Conservation (phyloP, 1,140 invertebrate species). For the Drosophila miranda region DNA sequence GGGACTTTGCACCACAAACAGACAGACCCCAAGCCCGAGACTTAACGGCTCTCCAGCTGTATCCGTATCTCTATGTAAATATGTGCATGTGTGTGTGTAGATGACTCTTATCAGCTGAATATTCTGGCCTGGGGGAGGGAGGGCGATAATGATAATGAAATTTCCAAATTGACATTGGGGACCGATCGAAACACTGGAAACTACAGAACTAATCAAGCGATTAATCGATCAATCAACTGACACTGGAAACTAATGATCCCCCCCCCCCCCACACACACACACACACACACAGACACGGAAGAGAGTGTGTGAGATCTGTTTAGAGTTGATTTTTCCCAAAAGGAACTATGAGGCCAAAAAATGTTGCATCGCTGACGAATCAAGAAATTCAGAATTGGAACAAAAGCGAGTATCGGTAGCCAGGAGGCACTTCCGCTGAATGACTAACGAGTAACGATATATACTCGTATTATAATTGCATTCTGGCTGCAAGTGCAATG, state of each 20-base stretch:
- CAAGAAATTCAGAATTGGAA: too few species aligned
- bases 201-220: constrained; percentile 64
- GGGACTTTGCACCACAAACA: constrained; percentile 2
- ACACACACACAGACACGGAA: constrained; percentile 15
- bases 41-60: constrained; percentile 23
- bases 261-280: not conserved
- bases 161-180: constrained; percentile 56
- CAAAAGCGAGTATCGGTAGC: not conserved
- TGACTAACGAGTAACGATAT: not conserved
- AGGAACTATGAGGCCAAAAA: constrained; percentile 31
- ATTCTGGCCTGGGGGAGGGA: not conserved
- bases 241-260: constrained; percentile 54
- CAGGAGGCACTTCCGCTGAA: constrained; percentile 61
- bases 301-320: not conserved
- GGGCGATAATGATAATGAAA: constrained; percentile 47
- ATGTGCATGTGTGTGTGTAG: constrained; percentile 17
- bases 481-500: constrained; percentile 31
- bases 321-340: constrained; percentile 40
- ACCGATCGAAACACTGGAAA: constrained; percentile 24
- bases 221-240: constrained; percentile 76
- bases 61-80: constrained; percentile 3
- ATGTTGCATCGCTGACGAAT: constrained; percentile 49
- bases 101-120: constrained; percentile 5
- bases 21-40: not conserved
- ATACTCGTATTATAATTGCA: not conserved